Base-by-base conservation (phyloP, 1,140 invertebrate genomes). In the Leptestheria dahalacensis region DNA sequence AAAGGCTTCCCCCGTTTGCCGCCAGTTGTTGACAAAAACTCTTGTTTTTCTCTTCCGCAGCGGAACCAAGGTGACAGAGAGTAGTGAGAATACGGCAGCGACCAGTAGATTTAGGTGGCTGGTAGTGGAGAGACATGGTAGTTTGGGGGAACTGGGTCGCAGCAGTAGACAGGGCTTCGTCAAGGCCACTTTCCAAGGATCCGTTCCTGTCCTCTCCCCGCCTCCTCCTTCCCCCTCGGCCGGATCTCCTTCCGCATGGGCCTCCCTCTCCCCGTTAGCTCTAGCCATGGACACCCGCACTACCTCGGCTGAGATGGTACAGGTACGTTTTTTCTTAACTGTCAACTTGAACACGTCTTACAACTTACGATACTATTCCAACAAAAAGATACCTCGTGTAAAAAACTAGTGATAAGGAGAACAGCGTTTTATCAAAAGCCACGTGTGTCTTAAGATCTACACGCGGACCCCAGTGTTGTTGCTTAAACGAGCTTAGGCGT, bases 41-140 rank as follows among this genome's bases (percentile, higher is more conserved):
- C 20, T 26, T 1, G 25, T 54, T 54, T 54, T 11, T 54, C 20
- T 29, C 26, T 51, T 51, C 18, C 33, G 28, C 53, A 55, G 53
- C 53, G 26, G 26, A 18, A 55, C 26, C 53, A 55, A 55, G 53
- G 53, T 55, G 53, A 55, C 53, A 20, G 15, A 55, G 26, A 33
- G 23, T 33, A 55, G 23, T 55, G 53, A 55, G 33, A 41, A 15
- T 52, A 26, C 26, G n/a, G 23, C 28, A 55, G 23, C 25, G 53
- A 55, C 53, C 33, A 55, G 33, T 41, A 41, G 33, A 41, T 41
- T 15, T 41, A 41, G 33, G 33, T 41, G 53, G 53, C 26, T 9
- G 25, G 33, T 55, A 55, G 53, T 29, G 33, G 25, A 55, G 15
- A 28, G 53, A 29, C 26, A 28, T 55, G 53, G 33, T 55, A 55